A percentile compares a stretch with the other conserved stretches of the same genome.
phyloP scores from a whole-genome alignment of 2,797 vertebrate genomes.

The Momotus momota region DNA sequence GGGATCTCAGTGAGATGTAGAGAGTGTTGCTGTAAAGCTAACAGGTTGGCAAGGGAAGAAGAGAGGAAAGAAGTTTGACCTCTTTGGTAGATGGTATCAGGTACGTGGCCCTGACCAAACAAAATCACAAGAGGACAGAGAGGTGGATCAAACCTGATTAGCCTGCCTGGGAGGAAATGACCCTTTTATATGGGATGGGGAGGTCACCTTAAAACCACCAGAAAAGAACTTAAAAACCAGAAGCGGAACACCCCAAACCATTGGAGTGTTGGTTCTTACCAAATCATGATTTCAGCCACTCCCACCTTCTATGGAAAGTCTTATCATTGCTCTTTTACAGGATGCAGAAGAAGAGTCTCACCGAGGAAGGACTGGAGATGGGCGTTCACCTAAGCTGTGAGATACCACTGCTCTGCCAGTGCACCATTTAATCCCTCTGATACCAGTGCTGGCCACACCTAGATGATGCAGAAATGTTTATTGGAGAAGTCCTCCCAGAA shows the following conservation, averaged over 20 bases:
- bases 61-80: background rate
- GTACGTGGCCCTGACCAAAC: background rate
- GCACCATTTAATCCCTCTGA: background rate
- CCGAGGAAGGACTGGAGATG: background rate
- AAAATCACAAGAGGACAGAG: background rate
- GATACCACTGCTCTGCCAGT: background rate
- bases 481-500: background rate
- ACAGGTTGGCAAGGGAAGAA: background rate
- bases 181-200: background rate
- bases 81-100: background rate
- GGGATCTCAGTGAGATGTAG: background rate
- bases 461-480: background rate
- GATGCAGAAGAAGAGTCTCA: background rate
- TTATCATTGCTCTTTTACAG: background rate
- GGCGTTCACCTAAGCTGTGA: background rate
- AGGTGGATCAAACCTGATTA: background rate
- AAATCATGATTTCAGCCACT: background rate
- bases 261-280: background rate
- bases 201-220: background rate
- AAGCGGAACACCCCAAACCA: background rate
- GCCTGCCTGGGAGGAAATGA: background rate
- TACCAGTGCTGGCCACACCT: background rate
- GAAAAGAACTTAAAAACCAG: background rate
- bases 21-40: background rate
- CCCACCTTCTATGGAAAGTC: background rate